Conservation (phyloP, 1,140 invertebrate species). For the Papilio machaon region DNA sequence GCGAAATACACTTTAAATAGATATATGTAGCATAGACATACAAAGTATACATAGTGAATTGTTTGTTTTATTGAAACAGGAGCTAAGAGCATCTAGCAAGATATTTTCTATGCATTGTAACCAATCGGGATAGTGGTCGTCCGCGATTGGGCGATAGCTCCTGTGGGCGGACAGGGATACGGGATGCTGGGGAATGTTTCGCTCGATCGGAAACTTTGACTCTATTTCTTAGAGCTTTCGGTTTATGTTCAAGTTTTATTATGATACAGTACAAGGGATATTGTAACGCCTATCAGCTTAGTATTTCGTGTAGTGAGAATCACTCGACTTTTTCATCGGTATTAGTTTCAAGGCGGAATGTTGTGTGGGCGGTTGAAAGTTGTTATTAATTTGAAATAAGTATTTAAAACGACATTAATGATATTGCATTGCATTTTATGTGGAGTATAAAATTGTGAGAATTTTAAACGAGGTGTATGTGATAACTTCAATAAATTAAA, state of each 20-base stretch:
- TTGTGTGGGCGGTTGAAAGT: slow-evolving; percentile 58
- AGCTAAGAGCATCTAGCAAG: slow-evolving; percentile 45
- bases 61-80: slow-evolving; percentile 53
- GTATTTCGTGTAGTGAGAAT: slow-evolving; percentile 51
- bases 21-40: slow-evolving; percentile 2
- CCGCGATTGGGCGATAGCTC: slow-evolving; percentile 56
- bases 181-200: slow-evolving; percentile 59
- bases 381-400: slow-evolving; percentile 4
- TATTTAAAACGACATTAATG: not conserved
- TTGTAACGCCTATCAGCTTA: slow-evolving; percentile 66
- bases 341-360: slow-evolving; percentile 69
- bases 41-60: not conserved
- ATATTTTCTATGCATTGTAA: slow-evolving; percentile 64
- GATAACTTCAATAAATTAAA: not conserved
- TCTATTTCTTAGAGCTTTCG: slow-evolving; percentile 57
- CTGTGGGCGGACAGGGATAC: slow-evolving; percentile 60
- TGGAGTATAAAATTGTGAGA: not conserved
- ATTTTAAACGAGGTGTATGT: not conserved
- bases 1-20: slow-evolving; percentile 9
- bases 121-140: slow-evolving; percentile 57
- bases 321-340: slow-evolving; percentile 57
- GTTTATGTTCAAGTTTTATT: slow-evolving; percentile 52
- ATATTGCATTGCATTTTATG: not conserved
- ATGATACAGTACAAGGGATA: slow-evolving; percentile 49
- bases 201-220: slow-evolving; percentile 48